These are phyloP conservation scores for Tryphoninae sp. DNA, from an alignment of 2,888 invertebrate species.

Conservation along the genomic window DNA sequence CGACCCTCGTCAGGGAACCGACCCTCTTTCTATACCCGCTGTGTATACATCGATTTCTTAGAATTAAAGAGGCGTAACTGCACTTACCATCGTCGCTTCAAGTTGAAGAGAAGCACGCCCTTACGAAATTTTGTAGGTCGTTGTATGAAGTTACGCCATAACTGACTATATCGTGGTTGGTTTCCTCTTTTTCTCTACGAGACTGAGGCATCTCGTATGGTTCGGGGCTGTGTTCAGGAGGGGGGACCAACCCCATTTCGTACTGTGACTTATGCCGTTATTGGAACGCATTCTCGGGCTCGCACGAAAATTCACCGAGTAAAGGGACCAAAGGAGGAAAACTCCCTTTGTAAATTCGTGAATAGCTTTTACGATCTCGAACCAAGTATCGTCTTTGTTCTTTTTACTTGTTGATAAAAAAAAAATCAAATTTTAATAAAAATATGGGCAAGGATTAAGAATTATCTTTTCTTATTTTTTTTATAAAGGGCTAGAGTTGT, in stretches of 20 bases:
- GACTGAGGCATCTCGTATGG: background rate
- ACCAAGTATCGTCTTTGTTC: background rate
- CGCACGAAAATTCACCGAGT: background rate
- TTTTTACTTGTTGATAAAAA: background rate
- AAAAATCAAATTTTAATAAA: too few relatives aligned
- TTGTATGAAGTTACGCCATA: background rate
- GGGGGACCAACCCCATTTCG: conserved; percentile 3
- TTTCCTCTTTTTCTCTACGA: background rate
- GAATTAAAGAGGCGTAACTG: background rate
- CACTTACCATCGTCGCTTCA: background rate
- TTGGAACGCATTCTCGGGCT: conserved; percentile 27
- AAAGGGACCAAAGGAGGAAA: background rate
- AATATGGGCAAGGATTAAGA: too few relatives aligned
- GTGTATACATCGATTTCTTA: background rate
- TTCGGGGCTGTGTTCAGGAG: background rate
- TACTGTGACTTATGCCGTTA: conserved; percentile 38
- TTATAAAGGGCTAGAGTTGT: too few relatives aligned
- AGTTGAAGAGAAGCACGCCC: background rate
- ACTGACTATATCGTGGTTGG: background rate
- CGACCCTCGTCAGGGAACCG: conserved; percentile 23
- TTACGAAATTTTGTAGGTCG: background rate
- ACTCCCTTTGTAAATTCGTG: background rate
- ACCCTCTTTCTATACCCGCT: conserved; percentile 16
- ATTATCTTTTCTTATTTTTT: too few relatives aligned
- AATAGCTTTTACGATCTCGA: background rate